phyloP scores from a whole-genome alignment of 2,797 vertebrate species.

The Capromys pilorides region DNA sequence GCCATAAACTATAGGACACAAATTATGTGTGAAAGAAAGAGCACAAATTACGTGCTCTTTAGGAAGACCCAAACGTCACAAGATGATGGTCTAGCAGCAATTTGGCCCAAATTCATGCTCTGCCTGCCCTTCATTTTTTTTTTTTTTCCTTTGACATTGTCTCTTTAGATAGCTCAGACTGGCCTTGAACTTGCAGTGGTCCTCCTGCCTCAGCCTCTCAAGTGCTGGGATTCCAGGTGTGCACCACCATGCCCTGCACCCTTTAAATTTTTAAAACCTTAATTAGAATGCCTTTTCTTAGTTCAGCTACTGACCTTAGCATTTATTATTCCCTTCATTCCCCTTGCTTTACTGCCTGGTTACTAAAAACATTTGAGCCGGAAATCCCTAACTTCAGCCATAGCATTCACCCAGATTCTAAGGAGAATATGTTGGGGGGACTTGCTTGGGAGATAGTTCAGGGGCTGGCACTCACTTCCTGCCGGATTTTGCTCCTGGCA shows the following conservation, averaged over 20 bases:
- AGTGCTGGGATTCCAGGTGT: not conserved
- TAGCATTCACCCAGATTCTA: not conserved
- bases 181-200: not conserved
- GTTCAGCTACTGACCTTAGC: not conserved
- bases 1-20: constrained; percentile 31
- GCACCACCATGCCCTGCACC: not conserved
- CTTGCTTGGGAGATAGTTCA: not conserved
- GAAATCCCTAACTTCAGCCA: not conserved
- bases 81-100: not conserved
- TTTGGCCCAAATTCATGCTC: constrained; percentile 29
- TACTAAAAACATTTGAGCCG: not conserved
- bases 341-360: not conserved
- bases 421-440: not conserved
- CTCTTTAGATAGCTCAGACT: not conserved
- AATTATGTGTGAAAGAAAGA: constrained; percentile 20
- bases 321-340: not conserved
- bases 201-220: not conserved
- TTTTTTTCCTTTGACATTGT: not conserved
- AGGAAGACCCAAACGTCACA: constrained; percentile 25
- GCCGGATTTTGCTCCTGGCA: not conserved
- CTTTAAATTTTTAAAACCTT: not conserved
- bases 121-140: not conserved
- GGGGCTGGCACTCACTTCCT: not conserved
- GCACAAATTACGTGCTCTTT: constrained; percentile 37
- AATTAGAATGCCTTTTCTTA: constrained; percentile 21